Conservation (phyloP, 2,888 invertebrate species). For the Buathra laborator region DNA sequence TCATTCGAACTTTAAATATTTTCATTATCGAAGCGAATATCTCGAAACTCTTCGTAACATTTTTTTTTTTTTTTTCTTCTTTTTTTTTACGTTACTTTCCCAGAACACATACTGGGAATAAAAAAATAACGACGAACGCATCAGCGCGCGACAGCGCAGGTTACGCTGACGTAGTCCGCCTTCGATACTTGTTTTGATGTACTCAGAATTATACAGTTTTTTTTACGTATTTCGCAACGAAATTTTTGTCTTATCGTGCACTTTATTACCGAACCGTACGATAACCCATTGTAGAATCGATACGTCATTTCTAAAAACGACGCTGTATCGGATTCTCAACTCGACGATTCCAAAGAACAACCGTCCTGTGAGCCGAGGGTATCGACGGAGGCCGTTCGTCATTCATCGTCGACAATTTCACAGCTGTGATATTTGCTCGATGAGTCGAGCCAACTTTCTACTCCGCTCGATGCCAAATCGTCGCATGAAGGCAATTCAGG, state of each 20-base stretch:
- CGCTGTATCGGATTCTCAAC: slow-evolving; percentile 63
- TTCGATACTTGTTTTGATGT: slow-evolving; percentile 38
- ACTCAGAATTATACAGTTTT: slow-evolving; percentile 42
- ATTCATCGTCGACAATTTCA: slow-evolving; percentile 90
- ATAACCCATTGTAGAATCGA: slow-evolving; percentile 48
- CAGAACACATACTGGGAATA: slow-evolving; percentile 38
- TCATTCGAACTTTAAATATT: slow-evolving; percentile 16
- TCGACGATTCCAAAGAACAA: slow-evolving; percentile 61
- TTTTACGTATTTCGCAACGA: slow-evolving; percentile 19
- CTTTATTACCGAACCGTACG: slow-evolving; percentile 46
- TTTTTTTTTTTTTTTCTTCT: slow-evolving; percentile 13
- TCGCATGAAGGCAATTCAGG: slow-evolving; percentile 89
- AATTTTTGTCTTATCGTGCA: slow-evolving; percentile 43
- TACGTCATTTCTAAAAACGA: slow-evolving; percentile 59
- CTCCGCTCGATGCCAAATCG: slow-evolving; percentile 88
- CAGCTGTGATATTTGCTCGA: slow-evolving; percentile 92
- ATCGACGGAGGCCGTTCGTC: slow-evolving; percentile 74
- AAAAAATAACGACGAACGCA: slow-evolving; percentile 52
- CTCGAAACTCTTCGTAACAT: slow-evolving; percentile 2
- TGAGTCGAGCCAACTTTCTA: slow-evolving; percentile 91
- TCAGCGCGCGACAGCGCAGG: background rate
- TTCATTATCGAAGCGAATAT: slow-evolving; percentile 20
- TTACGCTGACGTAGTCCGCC: background rate
- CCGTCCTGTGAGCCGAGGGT: slow-evolving; percentile 64
- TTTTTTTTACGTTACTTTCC: slow-evolving; percentile 10